A percentile compares a stretch with the other conserved stretches of the same genome.
Evolutionary conservation across 2,797 vertebrate species (phyloP).

Genomic region (Peromyscus attwateri): DNA sequence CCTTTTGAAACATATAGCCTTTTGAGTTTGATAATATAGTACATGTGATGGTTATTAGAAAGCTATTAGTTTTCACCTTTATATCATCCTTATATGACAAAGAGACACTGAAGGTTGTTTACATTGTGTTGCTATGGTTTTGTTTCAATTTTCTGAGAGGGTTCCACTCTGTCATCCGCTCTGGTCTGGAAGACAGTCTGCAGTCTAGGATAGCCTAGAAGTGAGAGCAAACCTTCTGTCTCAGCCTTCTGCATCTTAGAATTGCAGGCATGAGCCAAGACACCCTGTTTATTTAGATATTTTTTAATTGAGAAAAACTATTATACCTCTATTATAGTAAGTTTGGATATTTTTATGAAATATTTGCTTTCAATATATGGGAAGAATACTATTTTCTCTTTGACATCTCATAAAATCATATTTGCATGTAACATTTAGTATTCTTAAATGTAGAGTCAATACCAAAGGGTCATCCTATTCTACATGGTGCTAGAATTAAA

Average conservation of each 20-base stretch:
- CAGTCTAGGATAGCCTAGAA: neutral
- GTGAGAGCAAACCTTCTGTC: neutral
- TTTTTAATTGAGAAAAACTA: neutral
- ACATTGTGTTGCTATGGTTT: neutral
- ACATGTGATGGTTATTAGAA: neutral
- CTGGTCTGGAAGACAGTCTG: neutral
- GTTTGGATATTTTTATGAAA: neutral
- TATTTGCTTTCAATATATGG: neutral
- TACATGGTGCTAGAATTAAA: neutral
- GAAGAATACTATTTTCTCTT: neutral
- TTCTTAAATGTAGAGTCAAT: neutral
- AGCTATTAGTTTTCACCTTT: neutral
- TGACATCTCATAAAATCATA: neutral
- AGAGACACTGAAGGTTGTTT: no score
- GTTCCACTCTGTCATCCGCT: neutral
- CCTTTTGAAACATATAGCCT: neutral
- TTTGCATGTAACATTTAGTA: neutral
- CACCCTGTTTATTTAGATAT: neutral
- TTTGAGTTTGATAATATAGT: neutral
- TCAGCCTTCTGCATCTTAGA: neutral
- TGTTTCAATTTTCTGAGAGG: neutral
- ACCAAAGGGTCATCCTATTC: neutral
- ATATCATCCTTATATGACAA: neutral
- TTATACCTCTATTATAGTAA: neutral
- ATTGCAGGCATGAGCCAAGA: neutral